Base-by-base conservation (phyloP, 1,140 invertebrate genomes). In the Tetragnatha versicolor region DNA sequence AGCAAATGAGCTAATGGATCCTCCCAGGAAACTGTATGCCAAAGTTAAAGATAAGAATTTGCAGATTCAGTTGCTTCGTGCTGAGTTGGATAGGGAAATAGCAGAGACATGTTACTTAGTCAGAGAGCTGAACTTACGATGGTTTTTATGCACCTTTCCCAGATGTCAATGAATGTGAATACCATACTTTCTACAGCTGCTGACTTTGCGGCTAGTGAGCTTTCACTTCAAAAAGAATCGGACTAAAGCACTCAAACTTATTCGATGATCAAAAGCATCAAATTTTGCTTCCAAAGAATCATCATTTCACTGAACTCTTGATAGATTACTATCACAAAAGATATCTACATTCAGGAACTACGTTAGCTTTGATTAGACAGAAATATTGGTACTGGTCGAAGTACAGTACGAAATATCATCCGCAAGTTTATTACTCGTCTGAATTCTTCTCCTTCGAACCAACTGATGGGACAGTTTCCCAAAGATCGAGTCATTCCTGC, bases 91-190 rank as follows among this genome's bases (percentile, higher is more conserved):
- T 61, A 80, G 68, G 79, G 79, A 9, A 69, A 49, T 39, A 60
- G 65, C 42, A 60, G 70, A 25, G 79, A 80, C 31, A 73, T 80
- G 79, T 27, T 80, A 33, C 53, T 80, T 10, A 80, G 79, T 29
- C 79, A 80, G 68, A 70, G 79, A 47, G 79, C 79, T 25, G 69
- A 80, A 42, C 69, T 80, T 17, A 80, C 69, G 17, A 80, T 75
- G 69, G 60, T 68, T 60, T 69, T 70, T 27, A 61, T 80, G 55
- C 65, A 69, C 17, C 12, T 80, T 2, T 66, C 69, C 29, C 69
- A 80, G 27, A 39, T 80, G 47, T 73, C 60, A 17, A 70, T 66
- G 58, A 65, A 37, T 58, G 60, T 68, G 10, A 69, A 80, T 60
- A 45, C 69, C 25, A 29, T 80, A 9, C 49, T 75, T 25, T 66